These are phyloP conservation scores for Myotis pilosus DNA, from an alignment of 2,797 vertebrate species.

Conservation along the genomic window DNA sequence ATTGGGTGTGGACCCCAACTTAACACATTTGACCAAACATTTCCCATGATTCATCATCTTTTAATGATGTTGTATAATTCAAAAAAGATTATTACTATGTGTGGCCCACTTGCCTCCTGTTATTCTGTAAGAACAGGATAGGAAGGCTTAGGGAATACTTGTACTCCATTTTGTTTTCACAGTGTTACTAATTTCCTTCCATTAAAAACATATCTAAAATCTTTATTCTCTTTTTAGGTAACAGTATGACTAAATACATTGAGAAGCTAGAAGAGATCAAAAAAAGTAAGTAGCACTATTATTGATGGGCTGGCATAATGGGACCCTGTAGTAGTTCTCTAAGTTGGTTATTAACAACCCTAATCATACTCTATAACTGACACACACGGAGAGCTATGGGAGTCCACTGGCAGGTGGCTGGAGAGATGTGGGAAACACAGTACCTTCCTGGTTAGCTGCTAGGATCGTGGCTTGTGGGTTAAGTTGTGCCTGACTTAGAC, in stretches of 20 bases:
- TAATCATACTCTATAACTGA: not conserved
- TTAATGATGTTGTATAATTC: not conserved
- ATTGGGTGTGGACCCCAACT: not conserved
- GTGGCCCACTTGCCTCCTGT: not conserved
- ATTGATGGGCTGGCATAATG: not conserved
- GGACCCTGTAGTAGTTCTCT: not conserved
- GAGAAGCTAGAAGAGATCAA: slow-evolving; percentile 93
- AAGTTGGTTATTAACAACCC: not conserved
- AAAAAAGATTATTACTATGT: not conserved
- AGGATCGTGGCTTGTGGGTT: not conserved
- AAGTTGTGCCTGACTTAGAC: not conserved
- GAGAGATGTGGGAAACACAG: not conserved
- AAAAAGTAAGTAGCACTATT: slow-evolving; percentile 89
- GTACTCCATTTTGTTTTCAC: not conserved
- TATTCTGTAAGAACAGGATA: not conserved
- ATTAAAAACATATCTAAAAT: slow-evolving; percentile 52
- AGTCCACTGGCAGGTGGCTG: not conserved
- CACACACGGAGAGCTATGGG: not conserved
- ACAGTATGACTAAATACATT: slow-evolving; percentile 92
- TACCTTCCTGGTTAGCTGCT: not conserved
- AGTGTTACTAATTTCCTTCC: slow-evolving; percentile 17
- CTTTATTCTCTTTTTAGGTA: slow-evolving; percentile 83
- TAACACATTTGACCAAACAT: not conserved
- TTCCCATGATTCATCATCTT: not conserved
- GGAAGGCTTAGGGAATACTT: not conserved